phyloP scores from a whole-genome alignment of 2,888 invertebrate species.

The Limnephilus auricula region DNA sequence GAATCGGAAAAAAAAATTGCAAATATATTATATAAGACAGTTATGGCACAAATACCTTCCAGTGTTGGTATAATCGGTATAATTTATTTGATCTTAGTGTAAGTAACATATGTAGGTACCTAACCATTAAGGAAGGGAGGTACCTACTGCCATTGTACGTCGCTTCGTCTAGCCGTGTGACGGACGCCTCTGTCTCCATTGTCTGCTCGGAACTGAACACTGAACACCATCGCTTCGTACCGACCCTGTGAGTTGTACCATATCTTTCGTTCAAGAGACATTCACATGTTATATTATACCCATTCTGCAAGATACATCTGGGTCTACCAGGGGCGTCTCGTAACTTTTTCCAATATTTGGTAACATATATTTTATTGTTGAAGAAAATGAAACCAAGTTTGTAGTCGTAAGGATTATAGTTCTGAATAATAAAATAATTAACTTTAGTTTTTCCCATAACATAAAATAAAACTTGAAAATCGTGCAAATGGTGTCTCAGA shows the following conservation, averaged over 20 bases:
- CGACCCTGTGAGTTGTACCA: neutral
- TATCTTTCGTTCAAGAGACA: neutral
- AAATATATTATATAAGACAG: neutral
- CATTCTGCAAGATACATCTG: neutral
- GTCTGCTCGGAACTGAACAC: neutral
- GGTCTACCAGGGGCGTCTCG: too few relatives aligned
- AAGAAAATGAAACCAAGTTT: neutral
- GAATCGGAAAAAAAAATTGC: too few relatives aligned
- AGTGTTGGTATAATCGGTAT: neutral
- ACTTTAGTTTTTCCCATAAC: too few relatives aligned
- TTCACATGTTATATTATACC: neutral
- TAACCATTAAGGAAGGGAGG: neutral
- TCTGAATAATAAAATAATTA: too few relatives aligned
- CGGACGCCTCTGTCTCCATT: neutral
- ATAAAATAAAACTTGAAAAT: too few relatives aligned
- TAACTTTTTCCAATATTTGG: neutral
- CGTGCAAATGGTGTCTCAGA: too few relatives aligned
- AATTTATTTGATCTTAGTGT: neutral
- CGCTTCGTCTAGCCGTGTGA: neutral
- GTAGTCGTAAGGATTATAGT: too few relatives aligned
- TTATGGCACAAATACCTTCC: neutral
- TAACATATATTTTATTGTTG: too few relatives aligned
- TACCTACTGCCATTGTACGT: neutral
- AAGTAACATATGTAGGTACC: too few relatives aligned
- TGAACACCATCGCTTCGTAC: constrained; percentile 2